phyloP scores from a whole-genome alignment of 2,113 vertebrate species.

The Falco punctatus region DNA sequence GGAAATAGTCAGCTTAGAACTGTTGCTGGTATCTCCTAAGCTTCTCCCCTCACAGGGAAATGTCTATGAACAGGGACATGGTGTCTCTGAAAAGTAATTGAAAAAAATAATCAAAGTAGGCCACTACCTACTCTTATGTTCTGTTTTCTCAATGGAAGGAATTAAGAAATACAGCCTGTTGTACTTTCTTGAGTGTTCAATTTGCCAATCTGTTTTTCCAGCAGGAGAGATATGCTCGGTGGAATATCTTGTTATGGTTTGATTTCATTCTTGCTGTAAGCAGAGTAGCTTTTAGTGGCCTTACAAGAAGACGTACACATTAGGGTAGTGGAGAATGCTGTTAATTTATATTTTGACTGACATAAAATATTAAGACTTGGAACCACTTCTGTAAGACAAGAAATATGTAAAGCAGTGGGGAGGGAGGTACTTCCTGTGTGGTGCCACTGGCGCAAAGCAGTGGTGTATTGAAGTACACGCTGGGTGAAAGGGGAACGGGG shows the following conservation, averaged over 20 bases:
- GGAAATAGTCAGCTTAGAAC: neutral
- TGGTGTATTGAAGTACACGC: neutral
- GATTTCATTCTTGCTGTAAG: neutral
- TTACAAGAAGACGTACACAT: neutral
- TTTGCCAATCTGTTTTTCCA: neutral
- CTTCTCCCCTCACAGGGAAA: neutral
- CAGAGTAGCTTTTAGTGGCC: neutral
- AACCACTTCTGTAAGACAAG: neutral
- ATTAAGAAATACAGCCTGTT: neutral
- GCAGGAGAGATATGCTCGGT: neutral
- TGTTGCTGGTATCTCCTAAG: neutral
- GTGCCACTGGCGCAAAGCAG: neutral
- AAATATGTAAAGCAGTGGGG: neutral
- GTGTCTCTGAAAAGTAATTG: neutral
- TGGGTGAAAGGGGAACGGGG: neutral
- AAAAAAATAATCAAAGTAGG: neutral
- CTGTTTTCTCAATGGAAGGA: neutral
- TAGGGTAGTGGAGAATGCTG: neutral
- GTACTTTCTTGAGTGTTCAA: neutral
- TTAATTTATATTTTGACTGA: neutral
- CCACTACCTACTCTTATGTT: neutral
- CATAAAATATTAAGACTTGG: neutral
- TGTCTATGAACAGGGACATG: no score
- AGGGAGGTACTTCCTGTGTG: fast-evolving
- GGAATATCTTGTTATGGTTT: neutral